Percentiles rank a stretch among this genome's conserved stretches.
These are phyloP conservation scores for Netelia melanura DNA, from an alignment of 2,888 invertebrate genomes.

Conservation along the genomic window DNA sequence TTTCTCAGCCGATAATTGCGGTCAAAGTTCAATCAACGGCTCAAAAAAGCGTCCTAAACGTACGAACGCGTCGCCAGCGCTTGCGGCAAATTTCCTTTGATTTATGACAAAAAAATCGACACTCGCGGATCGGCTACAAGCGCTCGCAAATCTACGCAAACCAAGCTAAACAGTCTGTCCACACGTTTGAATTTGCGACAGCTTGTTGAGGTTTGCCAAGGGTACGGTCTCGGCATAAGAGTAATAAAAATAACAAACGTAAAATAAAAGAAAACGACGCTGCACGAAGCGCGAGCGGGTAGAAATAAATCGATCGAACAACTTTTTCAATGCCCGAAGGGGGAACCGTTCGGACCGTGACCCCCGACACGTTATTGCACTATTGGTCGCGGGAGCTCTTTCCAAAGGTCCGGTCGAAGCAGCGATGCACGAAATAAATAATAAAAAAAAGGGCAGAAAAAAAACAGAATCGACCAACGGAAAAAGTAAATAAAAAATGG, in stretches of 20 bases:
- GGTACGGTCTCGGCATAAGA: not conserved
- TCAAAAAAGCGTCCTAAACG: not conserved
- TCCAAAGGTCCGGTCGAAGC: constrained; percentile 51
- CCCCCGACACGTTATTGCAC: constrained; percentile 67
- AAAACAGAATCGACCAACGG: not conserved
- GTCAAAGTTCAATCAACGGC: constrained; percentile 34
- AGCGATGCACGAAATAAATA: constrained; percentile 35
- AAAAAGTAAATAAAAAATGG: constrained; percentile 5
- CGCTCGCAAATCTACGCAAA: no score
- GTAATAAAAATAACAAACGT: not conserved
- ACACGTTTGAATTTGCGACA: no score
- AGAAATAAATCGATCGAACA: constrained; percentile 50
- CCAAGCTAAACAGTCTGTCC: no score
- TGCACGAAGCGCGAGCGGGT: not conserved
- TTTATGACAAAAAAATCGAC: no score
- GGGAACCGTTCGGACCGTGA: constrained; percentile 58
- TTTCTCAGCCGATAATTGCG: no score
- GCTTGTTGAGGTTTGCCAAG: no score
- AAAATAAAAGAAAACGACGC: no score
- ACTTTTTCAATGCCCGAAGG: constrained; percentile 46
- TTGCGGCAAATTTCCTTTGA: no score
- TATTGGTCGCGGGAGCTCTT: constrained; percentile 50
- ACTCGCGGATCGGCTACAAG: no score
- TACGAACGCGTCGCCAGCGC: not conserved
- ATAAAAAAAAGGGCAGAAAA: constrained; percentile 1